Percentiles rank a stretch among this genome's conserved stretches.
These are phyloP conservation scores for Harmothoe impar DNA, from an alignment of 2,888 invertebrate species.

Conservation along the genomic window DNA sequence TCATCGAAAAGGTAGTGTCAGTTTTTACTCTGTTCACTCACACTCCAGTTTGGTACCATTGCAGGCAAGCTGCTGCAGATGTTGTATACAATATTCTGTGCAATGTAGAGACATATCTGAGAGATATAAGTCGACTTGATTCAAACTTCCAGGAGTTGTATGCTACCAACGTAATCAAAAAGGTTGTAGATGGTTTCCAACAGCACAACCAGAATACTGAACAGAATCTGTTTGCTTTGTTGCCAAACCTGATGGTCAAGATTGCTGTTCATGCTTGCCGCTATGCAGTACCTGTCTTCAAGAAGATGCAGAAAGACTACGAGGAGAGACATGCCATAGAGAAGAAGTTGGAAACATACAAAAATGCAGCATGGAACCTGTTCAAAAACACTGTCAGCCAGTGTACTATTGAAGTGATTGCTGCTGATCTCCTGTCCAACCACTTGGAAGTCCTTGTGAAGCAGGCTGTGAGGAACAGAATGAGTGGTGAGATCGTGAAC, in stretches of 20 bases:
- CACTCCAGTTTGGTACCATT: not conserved
- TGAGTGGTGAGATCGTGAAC: constrained; percentile 9
- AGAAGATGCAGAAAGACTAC: constrained; percentile 41
- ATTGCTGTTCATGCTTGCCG: constrained; percentile 27
- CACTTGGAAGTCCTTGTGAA: not conserved
- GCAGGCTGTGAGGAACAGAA: not conserved
- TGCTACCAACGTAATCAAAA: constrained; percentile 31
- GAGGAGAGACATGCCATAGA: constrained; percentile 31
- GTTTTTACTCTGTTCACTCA: not conserved
- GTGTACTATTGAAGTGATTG: constrained; percentile 2
- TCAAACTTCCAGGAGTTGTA: constrained; percentile 22
- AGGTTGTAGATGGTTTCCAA: constrained; percentile 30
- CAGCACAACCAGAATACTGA: not conserved
- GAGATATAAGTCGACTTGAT: not conserved
- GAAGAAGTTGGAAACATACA: constrained; percentile 5
- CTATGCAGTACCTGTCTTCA: not conserved
- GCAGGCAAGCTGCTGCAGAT: not conserved
- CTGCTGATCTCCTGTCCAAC: not conserved
- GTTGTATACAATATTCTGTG: not conserved
- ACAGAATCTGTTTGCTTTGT: not conserved
- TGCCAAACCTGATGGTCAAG: constrained; percentile 54
- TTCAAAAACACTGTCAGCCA: constrained; percentile 22
- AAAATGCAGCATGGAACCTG: not conserved
- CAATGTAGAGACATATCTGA: not conserved
- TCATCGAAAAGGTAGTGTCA: not conserved